phyloP scores from a whole-genome alignment of 1,140 invertebrate genomes.

The Lycorma delicatula region DNA sequence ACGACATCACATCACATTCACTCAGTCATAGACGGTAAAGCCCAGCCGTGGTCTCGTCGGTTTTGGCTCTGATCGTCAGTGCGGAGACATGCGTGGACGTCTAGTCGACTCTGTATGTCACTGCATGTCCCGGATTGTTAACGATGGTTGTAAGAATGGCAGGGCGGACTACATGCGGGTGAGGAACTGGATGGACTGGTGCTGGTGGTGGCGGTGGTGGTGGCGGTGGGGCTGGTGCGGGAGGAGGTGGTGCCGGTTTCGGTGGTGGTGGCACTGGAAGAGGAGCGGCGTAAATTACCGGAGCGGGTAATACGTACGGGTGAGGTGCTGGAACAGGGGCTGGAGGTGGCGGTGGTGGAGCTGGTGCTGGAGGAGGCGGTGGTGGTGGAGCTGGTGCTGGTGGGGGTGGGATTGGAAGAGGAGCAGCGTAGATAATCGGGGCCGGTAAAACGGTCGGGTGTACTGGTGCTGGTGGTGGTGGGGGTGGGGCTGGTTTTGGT shows the following conservation, averaged over 20 bases:
- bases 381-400: constrained; percentile 1
- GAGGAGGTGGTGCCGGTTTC: constrained; percentile 3
- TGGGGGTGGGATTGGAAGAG: constrained; percentile 12
- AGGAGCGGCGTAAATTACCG: constrained; percentile 12
- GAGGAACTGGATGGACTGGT: constrained; percentile 32
- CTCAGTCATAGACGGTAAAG: constrained; percentile 2
- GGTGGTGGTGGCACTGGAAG: constrained; percentile 28
- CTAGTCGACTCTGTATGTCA: constrained; percentile 37
- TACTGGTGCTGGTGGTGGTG: constrained; percentile 5
- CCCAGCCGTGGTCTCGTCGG: constrained; percentile 11
- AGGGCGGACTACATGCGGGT: constrained; percentile 26
- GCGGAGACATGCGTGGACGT: not conserved
- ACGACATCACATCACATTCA: not conserved
- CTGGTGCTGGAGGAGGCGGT: constrained; percentile 7
- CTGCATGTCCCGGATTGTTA: constrained; percentile 37
- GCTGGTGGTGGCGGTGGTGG: constrained; percentile 44
- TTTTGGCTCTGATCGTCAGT: constrained; percentile 5
- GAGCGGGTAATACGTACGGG: constrained; percentile 3
- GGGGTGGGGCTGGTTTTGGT: constrained; percentile 1
- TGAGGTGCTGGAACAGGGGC: constrained; percentile 15
- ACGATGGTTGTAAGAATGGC: constrained; percentile 39
- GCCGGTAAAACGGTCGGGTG: constrained; percentile 17
- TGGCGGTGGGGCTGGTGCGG: constrained; percentile 22
- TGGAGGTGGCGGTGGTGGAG: constrained; percentile 18
- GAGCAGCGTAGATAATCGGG: constrained; percentile 5